Evolutionary conservation across 2,888 invertebrate species (phyloP).

Genomic region (Lissonota sp.): DNA sequence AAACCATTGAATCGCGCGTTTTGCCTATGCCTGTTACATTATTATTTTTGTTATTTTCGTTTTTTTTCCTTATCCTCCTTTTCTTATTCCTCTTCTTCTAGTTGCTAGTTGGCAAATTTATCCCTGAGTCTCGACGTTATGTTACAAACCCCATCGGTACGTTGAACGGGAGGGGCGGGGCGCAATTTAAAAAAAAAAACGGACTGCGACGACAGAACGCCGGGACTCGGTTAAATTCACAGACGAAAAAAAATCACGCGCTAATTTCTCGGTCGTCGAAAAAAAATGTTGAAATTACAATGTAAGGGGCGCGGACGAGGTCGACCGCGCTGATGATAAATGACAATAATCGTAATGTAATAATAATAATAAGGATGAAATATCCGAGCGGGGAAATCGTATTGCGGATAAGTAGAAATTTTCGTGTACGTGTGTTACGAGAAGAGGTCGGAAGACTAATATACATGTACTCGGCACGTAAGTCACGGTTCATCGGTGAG

Average conservation of each 20-base stretch:
- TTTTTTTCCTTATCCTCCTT: background rate
- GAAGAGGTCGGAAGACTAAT: conserved; percentile 26
- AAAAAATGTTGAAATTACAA: conserved; percentile 41
- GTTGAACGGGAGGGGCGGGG: conserved; percentile 11
- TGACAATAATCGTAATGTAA: conserved; percentile 47
- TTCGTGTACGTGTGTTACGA: conserved; percentile 46
- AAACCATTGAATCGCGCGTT: conserved; percentile 30
- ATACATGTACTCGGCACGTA: conserved; percentile 20
- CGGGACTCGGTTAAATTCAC: conserved; percentile 44
- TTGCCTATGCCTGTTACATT: conserved; percentile 29
- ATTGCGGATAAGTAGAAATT: conserved; percentile 48
- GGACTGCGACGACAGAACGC: conserved; percentile 31
- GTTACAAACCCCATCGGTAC: background rate
- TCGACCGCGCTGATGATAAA: conserved; percentile 60
- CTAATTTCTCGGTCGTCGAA: conserved; percentile 41
- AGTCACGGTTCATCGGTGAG: conserved; percentile 54
- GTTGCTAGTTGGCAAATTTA: conserved; percentile 23
- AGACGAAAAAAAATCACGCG: conserved; percentile 45
- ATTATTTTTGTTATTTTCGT: conserved; percentile 16
- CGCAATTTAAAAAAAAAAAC: background rate
- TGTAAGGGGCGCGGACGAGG: conserved; percentile 54
- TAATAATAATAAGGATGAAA: conserved; percentile 22
- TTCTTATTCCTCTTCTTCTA: background rate
- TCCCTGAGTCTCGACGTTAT: conserved; percentile 40
- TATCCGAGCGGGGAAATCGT: conserved; percentile 35